A percentile compares a stretch with the other conserved stretches of the same genome.
phyloP scores from a whole-genome alignment of 2,888 invertebrate genomes.

The Eucera pruinosa region DNA sequence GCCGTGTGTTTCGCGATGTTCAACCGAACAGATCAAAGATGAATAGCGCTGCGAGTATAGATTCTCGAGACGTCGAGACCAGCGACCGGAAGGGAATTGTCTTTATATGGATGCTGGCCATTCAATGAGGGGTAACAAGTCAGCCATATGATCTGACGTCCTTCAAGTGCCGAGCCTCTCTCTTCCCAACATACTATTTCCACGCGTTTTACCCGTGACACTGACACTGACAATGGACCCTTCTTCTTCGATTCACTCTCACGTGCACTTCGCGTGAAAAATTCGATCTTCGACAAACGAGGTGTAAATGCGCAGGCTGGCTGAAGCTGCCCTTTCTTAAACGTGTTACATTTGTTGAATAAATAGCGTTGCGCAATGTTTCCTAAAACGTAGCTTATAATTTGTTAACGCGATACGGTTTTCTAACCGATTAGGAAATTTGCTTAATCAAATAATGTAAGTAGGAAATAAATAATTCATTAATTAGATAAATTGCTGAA shows the following conservation, averaged over 20 bases:
- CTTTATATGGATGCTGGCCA: constrained; percentile 60
- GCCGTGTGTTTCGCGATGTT: constrained; percentile 51
- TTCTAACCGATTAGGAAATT: too few species aligned
- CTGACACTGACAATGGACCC: constrained; percentile 23
- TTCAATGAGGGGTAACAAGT: constrained; percentile 62
- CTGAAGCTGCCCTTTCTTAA: too few species aligned
- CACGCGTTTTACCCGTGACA: constrained; percentile 6
- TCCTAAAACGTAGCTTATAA: too few species aligned
- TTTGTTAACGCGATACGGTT: too few species aligned
- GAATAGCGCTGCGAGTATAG: constrained; percentile 52
- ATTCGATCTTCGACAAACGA: constrained; percentile 13
- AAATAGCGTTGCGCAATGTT: too few species aligned
- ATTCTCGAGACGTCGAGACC: constrained; percentile 53
- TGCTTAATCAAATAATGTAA: too few species aligned
- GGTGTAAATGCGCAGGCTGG: too few species aligned
- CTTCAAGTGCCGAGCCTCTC: constrained; percentile 5
- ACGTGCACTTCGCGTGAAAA: constrained; percentile 27
- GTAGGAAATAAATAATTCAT: too few species aligned
- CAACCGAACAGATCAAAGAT: constrained; percentile 60
- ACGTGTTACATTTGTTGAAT: too few species aligned
- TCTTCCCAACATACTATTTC: constrained; percentile 20
- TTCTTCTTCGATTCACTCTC: constrained; percentile 14
- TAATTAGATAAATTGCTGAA: too few species aligned
- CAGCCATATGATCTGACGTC: constrained; percentile 46
- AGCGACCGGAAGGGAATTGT: constrained; percentile 58